Evolutionary conservation across 2,113 vertebrate species (phyloP), one percentile per base, ranked within the genome.

Genomic region (Chaetodon trifascialis): DNA sequence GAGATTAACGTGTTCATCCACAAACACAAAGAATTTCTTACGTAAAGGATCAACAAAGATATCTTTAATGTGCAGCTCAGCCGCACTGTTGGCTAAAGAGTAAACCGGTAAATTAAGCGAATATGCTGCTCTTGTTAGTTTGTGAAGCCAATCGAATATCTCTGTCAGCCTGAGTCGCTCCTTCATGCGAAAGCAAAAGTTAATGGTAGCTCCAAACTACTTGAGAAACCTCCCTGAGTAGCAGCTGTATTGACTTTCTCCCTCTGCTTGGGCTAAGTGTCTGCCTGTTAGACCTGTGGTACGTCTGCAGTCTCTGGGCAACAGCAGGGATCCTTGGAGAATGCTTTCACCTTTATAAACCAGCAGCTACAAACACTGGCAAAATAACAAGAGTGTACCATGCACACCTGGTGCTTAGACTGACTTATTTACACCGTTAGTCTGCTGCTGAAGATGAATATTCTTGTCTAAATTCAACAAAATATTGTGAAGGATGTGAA

Each of bases 241-340:
- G 4, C 58, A 62, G 47, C 54, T 63, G 52, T 11, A 56, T 49
- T 11, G 59, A 65, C 59, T 49, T 42, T 44, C 36, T 72, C 34
- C 2, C 51, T 69, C 4, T 38, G 36, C 14, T 16, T 25, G 47
- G 25, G n/a, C 7, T 54, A 6, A 30, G 51, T 64, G 62, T 62
- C 70, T 55, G 71, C 47, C 51, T 25, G 34, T 68, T 76, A 73
- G 52, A 42, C 49, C 10, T 36, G 44, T 23, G 38, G 55, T 82
- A 80, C 21, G n/a, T 58, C 40, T 65, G 72, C 36, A 49, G 79
- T 79, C 63, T 86, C 76, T 34, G 51, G 51, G 77, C 52, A 68
- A 47, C 83, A 78, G 51, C 66, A n/a, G 5, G 2, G 3, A 30
- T 78, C 75, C 55, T 81, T 19, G 46, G 70, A 67, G 69, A 42